Conservation (phyloP, 2,888 invertebrate species). For the Metallyticus violacea region DNA sequence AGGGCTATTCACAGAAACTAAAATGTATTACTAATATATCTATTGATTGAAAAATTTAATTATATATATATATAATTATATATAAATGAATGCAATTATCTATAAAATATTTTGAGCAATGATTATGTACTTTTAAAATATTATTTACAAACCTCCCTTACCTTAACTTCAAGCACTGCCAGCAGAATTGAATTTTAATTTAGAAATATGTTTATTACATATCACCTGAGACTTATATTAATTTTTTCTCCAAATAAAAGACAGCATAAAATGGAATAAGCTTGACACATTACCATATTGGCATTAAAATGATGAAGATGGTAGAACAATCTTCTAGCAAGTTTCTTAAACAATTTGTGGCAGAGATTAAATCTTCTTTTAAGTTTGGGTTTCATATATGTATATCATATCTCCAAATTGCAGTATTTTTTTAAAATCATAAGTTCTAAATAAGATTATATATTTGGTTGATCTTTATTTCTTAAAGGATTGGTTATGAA, state of each 20-base stretch:
- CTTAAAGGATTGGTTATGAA: too few species aligned
- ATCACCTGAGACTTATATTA: neutral
- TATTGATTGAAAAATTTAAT: neutral
- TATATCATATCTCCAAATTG: too few species aligned
- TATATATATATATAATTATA: neutral
- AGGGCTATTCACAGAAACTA: neutral
- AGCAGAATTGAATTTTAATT: neutral
- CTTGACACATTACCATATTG: neutral
- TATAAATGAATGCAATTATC: neutral
- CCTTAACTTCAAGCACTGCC: neutral
- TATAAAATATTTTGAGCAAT: neutral
- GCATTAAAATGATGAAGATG: neutral
- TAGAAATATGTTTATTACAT: neutral
- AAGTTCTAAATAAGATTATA: too few species aligned
- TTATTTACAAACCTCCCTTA: neutral
- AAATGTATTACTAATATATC: neutral
- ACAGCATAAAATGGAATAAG: neutral
- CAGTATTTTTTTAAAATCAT: too few species aligned
- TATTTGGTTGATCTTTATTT: too few species aligned
- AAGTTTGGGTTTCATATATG: too few species aligned
- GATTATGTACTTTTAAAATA: neutral
- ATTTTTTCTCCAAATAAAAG: neutral
- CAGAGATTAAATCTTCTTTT: too few species aligned
- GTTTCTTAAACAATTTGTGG: neutral
- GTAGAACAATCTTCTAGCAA: neutral